These are phyloP conservation scores for Notolabrus celidotus DNA, from an alignment of 2,797 vertebrate genomes.

Conservation along the genomic window DNA sequence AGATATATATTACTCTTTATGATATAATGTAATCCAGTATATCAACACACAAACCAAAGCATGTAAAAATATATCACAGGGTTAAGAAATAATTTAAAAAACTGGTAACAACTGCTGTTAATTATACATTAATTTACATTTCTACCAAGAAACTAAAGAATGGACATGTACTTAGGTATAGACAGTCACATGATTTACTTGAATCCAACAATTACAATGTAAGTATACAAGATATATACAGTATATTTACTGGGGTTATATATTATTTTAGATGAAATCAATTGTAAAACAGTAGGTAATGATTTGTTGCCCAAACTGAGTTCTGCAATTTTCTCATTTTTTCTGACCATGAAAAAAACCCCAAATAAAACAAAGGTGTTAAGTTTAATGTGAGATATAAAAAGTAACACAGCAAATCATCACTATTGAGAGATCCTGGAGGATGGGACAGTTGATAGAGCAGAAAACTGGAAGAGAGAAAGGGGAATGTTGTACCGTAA, in stretches of 20 bases:
- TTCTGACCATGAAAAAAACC: too few relatives aligned
- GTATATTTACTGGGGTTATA: too few relatives aligned
- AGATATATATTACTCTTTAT: constrained; percentile 44
- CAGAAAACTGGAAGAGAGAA: too few relatives aligned
- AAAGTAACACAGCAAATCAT: neutral
- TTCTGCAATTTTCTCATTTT: neutral
- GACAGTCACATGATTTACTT: neutral
- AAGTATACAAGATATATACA: too few relatives aligned
- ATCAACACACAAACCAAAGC: constrained; percentile 12
- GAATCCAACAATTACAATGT: neutral
- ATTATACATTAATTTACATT: neutral
- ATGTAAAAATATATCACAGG: neutral
- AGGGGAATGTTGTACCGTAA: too few relatives aligned
- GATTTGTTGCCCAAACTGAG: neutral
- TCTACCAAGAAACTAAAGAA: neutral
- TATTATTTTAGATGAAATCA: neutral
- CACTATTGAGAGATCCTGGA: too few relatives aligned
- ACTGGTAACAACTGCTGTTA: neutral
- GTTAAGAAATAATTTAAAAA: neutral
- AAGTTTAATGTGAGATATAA: neutral
- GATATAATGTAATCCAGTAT: constrained; percentile 38
- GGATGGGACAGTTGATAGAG: too few relatives aligned
- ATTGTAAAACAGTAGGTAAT: too few relatives aligned
- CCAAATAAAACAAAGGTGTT: too few relatives aligned
- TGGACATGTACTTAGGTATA: neutral